These are phyloP conservation scores for Phenacoccus solenopsis DNA, from an alignment of 1,140 invertebrate genomes.

Conservation along the genomic window DNA sequence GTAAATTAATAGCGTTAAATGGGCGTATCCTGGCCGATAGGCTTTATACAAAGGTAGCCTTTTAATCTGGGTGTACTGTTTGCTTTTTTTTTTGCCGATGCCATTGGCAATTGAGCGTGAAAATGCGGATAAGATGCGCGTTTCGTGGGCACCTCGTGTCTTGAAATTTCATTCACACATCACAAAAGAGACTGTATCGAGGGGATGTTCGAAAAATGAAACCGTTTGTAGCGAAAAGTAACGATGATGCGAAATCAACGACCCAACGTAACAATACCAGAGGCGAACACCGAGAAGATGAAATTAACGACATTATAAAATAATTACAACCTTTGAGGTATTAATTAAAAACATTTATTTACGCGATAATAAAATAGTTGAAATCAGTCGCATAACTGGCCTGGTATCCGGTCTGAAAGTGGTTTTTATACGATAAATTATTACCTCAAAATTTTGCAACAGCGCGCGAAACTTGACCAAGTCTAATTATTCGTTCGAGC, in stretches of 20 bases:
- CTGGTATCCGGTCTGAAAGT: background rate
- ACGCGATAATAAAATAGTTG: background rate
- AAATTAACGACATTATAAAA: background rate
- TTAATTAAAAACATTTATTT: background rate
- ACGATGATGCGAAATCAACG: too few species aligned
- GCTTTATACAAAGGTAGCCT: background rate
- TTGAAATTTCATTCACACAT: too few species aligned
- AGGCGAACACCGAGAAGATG: too few species aligned
- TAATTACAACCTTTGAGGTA: background rate
- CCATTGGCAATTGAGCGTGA: conserved; percentile 4
- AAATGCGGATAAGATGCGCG: background rate
- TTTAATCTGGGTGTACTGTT: background rate
- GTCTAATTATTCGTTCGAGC: background rate
- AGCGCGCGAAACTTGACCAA: background rate
- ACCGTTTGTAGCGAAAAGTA: too few species aligned
- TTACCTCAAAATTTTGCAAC: background rate
- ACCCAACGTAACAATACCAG: too few species aligned
- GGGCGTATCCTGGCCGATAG: background rate
- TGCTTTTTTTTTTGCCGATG: conserved; percentile 3
- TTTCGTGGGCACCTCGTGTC: too few species aligned
- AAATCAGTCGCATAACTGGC: background rate
- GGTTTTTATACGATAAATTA: background rate
- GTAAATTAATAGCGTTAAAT: conserved; percentile 9
- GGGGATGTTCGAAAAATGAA: too few species aligned
- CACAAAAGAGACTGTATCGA: too few species aligned